phyloP scores from a whole-genome alignment of 2,797 vertebrate species.

The Halcyon chelicuti region DNA sequence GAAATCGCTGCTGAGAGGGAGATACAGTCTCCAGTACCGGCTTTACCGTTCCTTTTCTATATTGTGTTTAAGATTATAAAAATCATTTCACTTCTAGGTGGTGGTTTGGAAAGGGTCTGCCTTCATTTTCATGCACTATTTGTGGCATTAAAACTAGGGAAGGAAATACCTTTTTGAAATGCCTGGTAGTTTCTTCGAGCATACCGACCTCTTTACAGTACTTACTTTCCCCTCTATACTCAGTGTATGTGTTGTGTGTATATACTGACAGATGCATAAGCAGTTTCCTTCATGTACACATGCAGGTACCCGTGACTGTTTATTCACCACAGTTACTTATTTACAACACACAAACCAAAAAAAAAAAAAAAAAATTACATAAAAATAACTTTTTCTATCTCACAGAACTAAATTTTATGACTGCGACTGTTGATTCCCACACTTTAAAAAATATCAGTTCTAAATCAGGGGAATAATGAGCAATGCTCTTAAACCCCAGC shows the following conservation, averaged over 20 bases:
- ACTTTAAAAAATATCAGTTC: not conserved
- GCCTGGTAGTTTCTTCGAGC: not conserved
- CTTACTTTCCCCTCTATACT: not conserved
- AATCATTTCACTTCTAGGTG: not conserved
- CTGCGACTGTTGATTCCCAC: not conserved
- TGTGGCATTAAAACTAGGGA: not conserved
- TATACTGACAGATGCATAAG: not conserved
- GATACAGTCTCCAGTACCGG: not conserved
- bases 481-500: not conserved
- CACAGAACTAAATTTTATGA: not conserved
- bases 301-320: not conserved
- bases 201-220: not conserved
- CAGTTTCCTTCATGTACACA: not conserved
- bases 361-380: not conserved
- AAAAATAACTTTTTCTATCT: not conserved
- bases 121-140: not conserved
- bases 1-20: not conserved
- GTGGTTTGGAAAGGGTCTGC: not conserved
- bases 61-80: not conserved
- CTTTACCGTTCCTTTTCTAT: fast-evolving
- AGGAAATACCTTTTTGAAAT: not conserved
- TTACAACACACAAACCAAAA: not conserved
- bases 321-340: not conserved
- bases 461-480: not conserved
- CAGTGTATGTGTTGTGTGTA: not conserved